A percentile compares a stretch with the other conserved stretches of the same genome.
Evolutionary conservation across 2,113 vertebrate genomes (phyloP).

Genomic region (Muntiacus reevesi): DNA sequence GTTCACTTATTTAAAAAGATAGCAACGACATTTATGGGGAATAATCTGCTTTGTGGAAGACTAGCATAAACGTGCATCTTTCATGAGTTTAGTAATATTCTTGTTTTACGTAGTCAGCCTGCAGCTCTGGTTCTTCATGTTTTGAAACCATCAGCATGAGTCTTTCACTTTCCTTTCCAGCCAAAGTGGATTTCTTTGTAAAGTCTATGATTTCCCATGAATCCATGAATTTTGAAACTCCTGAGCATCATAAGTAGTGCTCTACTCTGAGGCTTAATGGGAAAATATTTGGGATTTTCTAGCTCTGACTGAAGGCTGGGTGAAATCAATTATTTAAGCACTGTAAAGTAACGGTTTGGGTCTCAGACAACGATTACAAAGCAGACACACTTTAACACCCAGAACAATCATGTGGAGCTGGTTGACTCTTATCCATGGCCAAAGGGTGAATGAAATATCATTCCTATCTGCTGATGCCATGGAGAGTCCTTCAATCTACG

Average conservation of each 20-base stretch:
- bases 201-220: constrained; percentile 58
- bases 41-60: not conserved
- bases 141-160: constrained; percentile 21
- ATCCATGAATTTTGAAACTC: constrained; percentile 56
- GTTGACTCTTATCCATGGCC: constrained; percentile 76
- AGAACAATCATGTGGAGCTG: constrained; percentile 82
- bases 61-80: not conserved
- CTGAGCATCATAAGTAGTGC: constrained; percentile 33
- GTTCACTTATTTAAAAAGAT: not conserved
- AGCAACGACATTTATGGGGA: not conserved
- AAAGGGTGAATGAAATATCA: constrained; percentile 81
- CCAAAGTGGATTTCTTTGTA: constrained; percentile 37
- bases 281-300: constrained; percentile 69
- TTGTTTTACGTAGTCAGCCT: not conserved
- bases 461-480: constrained; percentile 79
- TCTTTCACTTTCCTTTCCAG: not conserved
- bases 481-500: constrained; percentile 70
- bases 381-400: constrained; percentile 78
- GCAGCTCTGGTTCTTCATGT: not conserved
- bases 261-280: constrained; percentile 62
- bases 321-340: constrained; percentile 85
- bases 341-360: constrained; percentile 74
- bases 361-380: constrained; percentile 77
- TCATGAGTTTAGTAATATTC: constrained; percentile 6
- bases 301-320: constrained; percentile 61